Percentiles rank a stretch among this genome's conserved stretches.
These are phyloP conservation scores for Eonycteris spelaea DNA, from an alignment of 2,113 vertebrate species.

Conservation along the genomic window DNA sequence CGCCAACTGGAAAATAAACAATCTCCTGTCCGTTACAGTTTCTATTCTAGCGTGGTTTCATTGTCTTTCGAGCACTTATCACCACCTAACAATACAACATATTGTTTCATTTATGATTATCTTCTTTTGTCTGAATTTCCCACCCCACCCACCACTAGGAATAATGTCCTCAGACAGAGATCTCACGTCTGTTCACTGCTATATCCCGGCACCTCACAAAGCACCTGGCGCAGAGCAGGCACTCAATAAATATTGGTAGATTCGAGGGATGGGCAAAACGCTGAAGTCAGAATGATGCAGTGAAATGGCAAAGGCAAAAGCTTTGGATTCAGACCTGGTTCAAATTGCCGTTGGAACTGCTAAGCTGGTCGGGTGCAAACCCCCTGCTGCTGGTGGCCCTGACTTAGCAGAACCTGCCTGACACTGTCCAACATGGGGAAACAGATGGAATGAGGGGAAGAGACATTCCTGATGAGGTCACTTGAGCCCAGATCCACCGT, in stretches of 20 bases:
- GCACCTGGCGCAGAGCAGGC: background rate
- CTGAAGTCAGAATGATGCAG: background rate
- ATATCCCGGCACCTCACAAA: background rate
- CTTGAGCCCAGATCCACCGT: background rate
- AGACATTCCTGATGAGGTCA: background rate
- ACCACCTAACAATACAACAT: background rate
- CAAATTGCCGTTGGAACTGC: background rate
- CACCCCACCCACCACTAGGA: background rate
- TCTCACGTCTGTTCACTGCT: background rate
- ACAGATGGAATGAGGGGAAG: background rate
- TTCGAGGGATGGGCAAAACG: background rate
- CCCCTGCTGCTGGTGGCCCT: background rate
- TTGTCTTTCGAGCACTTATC: background rate
- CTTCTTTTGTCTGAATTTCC: background rate
- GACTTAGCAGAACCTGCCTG: background rate
- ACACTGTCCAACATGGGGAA: background rate
- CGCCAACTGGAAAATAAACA: background rate
- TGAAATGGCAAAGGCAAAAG: background rate
- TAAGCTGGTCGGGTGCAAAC: background rate
- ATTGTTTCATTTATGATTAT: background rate
- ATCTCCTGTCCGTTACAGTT: background rate
- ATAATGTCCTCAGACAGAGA: background rate
- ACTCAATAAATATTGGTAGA: background rate
- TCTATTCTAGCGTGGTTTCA: background rate
- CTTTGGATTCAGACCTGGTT: background rate